phyloP scores from a whole-genome alignment of 2,113 vertebrate genomes.

The Scortum barcoo region DNA sequence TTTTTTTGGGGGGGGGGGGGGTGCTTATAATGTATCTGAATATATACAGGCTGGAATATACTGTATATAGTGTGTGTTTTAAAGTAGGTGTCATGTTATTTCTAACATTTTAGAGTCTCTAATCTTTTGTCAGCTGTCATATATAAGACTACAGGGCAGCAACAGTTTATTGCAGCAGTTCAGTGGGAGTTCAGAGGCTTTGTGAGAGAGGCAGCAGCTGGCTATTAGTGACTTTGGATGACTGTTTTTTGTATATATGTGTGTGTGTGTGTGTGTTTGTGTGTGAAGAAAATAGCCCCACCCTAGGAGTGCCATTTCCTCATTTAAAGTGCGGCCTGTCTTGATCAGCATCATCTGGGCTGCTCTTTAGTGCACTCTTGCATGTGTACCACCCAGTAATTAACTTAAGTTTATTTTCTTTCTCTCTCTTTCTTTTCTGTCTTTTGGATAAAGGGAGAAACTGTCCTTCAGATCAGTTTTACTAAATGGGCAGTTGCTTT shows the following conservation, averaged over 20 bases:
- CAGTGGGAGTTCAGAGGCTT: neutral
- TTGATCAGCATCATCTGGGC: constrained; percentile 37
- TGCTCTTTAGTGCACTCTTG: neutral
- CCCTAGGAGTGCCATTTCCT: constrained; percentile 40
- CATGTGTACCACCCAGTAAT: constrained; percentile 12
- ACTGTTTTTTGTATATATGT: constrained; percentile 37
- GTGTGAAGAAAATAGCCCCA: constrained; percentile 45
- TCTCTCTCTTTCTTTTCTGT: too few species aligned
- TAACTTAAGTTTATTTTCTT: neutral
- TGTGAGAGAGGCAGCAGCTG: neutral
- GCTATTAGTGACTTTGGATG: constrained; percentile 35
- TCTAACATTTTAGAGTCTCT: neutral
- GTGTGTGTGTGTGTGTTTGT: too few species aligned
- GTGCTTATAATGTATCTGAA: neutral
- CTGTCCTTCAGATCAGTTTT: neutral
- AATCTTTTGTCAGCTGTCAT: neutral
- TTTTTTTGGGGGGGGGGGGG: too few species aligned
- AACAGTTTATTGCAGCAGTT: constrained; percentile 11
- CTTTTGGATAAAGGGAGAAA: neutral
- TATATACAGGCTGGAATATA: neutral
- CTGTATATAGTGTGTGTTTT: neutral
- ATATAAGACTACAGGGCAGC: neutral
- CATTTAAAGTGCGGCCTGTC: constrained; percentile 4
- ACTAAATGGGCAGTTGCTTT: neutral
- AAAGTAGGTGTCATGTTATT: neutral